phyloP scores from a whole-genome alignment of 1,140 invertebrate genomes.

The Paramacrobiotus metropolitanus region DNA sequence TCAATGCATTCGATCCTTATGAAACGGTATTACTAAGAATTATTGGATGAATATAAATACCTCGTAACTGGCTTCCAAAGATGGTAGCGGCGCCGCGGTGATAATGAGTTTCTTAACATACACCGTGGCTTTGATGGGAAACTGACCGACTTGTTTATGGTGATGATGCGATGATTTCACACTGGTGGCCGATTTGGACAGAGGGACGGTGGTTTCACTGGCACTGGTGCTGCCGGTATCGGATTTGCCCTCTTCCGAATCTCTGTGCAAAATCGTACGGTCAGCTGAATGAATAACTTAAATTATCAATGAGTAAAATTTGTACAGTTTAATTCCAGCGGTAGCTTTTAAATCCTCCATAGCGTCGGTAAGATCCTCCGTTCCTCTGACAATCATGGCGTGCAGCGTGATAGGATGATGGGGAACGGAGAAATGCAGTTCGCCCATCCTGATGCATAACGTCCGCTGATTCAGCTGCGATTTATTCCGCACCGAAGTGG shows the following conservation, averaged over 20 bases:
- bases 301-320: neutral
- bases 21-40: too few species aligned
- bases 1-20: too few species aligned
- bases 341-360: slow-evolving; percentile 10
- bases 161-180: neutral
- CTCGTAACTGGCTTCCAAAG: neutral
- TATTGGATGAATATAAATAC: too few species aligned
- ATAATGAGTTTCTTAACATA: neutral
- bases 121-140: neutral
- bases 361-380: slow-evolving; percentile 48
- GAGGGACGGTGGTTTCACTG: too few species aligned
- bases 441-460: neutral
- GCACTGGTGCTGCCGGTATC: too few species aligned
- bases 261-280: neutral
- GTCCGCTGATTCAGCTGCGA: neutral
- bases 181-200: neutral
- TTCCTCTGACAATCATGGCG: slow-evolving; percentile 84
- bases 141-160: neutral
- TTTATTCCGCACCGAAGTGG: neutral
- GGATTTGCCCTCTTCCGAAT: neutral
- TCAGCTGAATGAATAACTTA: too few species aligned
- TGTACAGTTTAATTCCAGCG: neutral
- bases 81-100: neutral
- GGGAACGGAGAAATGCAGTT: slow-evolving; percentile 35
- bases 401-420: slow-evolving; percentile 87